These are phyloP conservation scores for Chrysochloris asiatica DNA, from an alignment of 2,113 vertebrate genomes.

Conservation along the genomic window DNA sequence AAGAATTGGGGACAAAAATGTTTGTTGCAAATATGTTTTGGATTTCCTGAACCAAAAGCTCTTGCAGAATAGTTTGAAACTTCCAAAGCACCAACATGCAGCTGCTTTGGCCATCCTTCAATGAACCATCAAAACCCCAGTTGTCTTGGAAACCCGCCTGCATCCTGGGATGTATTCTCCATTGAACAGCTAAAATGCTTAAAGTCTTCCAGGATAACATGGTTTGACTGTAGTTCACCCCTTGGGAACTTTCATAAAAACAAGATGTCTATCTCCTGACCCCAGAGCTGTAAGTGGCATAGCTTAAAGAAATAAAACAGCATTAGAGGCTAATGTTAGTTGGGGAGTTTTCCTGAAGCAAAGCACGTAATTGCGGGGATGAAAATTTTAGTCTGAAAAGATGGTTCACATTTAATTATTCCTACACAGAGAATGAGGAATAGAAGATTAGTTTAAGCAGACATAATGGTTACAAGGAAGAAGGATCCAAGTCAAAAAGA, in stretches of 20 bases:
- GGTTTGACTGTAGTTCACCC: conserved; percentile 62
- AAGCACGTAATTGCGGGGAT: conserved; percentile 32
- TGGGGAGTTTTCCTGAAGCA: conserved; percentile 34
- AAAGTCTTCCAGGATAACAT: conserved; percentile 60
- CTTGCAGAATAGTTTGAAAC: conserved; percentile 59
- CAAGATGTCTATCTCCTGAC: conserved; percentile 67
- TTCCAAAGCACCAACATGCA: conserved; percentile 57
- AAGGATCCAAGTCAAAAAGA: background rate
- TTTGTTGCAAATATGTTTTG: conserved; percentile 77
- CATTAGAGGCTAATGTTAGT: background rate
- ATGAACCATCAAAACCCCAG: conserved; percentile 73
- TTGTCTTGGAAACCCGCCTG: conserved; percentile 76
- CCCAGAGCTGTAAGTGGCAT: conserved; percentile 20
- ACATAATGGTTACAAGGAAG: background rate
- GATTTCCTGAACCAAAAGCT: conserved; percentile 72
- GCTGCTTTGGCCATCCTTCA: conserved; percentile 76
- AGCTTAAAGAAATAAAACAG: conserved; percentile 49
- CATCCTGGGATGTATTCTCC: conserved; percentile 58
- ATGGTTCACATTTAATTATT: conserved; percentile 32
- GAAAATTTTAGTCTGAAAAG: background rate
- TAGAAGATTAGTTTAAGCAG: background rate
- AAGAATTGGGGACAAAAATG: conserved; percentile 71
- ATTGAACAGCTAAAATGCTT: conserved; percentile 62
- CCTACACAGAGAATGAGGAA: background rate
- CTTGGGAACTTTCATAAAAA: conserved; percentile 56